These are phyloP conservation scores for Epirrita christyi DNA, from an alignment of 2,888 invertebrate genomes.

Conservation along the genomic window DNA sequence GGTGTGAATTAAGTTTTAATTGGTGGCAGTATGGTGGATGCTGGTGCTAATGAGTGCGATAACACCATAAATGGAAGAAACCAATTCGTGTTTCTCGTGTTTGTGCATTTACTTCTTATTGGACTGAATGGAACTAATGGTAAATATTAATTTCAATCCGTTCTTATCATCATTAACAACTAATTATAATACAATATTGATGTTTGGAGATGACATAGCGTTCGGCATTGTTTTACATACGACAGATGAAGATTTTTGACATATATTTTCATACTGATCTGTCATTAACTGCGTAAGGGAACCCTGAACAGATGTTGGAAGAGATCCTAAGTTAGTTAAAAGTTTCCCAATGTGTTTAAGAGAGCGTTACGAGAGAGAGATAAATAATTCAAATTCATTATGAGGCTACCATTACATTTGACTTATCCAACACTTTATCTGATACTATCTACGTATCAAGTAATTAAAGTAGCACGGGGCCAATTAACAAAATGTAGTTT, in stretches of 20 bases:
- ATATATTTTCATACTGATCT: too few species aligned
- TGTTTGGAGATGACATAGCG: too few species aligned
- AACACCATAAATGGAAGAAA: conserved; percentile 80
- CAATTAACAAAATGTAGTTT: conserved; percentile 80
- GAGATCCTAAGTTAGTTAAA: neutral
- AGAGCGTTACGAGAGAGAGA: conserved; percentile 16
- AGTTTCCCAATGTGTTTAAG: conserved; percentile 6
- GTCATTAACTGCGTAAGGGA: too few species aligned
- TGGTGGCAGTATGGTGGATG: conserved; percentile 83
- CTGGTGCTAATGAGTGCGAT: conserved; percentile 81
- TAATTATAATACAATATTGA: neutral
- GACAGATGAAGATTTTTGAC: too few species aligned
- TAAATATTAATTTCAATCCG: conserved; percentile 53
- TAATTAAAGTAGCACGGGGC: conserved; percentile 73
- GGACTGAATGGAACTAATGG: conserved; percentile 83
- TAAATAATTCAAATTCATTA: conserved; percentile 32
- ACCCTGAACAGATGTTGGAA: too few species aligned
- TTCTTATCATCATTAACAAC: neutral
- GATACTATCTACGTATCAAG: conserved; percentile 58
- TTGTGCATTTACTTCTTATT: conserved; percentile 81
- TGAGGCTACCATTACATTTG: conserved; percentile 34
- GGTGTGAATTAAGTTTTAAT: conserved; percentile 72
- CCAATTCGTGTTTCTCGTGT: conserved; percentile 81
- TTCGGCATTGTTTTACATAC: too few species aligned
- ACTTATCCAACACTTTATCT: conserved; percentile 48